Conservation (phyloP, 2,888 invertebrate genomes). For the Aspidapion aeneum region DNA sequence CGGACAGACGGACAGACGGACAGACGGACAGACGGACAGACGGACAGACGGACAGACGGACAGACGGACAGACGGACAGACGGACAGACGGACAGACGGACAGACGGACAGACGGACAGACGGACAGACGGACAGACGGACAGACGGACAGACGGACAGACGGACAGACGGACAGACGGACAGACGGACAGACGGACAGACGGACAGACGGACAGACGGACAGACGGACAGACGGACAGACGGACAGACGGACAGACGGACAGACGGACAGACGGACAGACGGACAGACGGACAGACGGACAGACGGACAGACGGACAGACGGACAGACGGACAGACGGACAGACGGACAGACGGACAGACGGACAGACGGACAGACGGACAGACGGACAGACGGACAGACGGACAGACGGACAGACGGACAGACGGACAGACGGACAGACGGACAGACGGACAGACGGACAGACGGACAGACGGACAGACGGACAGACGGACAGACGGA, state of each 20-base stretch:
- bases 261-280: conserved; percentile 5
- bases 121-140: conserved; percentile 16
- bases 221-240: conserved; percentile 14
- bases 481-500: conserved; percentile 14
- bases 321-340: conserved; percentile 7
- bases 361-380: conserved; percentile 8
- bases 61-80: conserved; percentile 18
- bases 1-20: too few relatives aligned
- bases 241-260: conserved; percentile 4
- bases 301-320: not conserved
- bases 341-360: conserved; percentile 9
- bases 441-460: conserved; percentile 16
- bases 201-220: conserved; percentile 16
- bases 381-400: conserved; percentile 9
- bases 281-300: not conserved
- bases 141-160: conserved; percentile 17
- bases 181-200: conserved; percentile 17
- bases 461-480: conserved; percentile 17
- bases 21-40: conserved; percentile 15
- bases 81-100: conserved; percentile 17
- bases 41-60: conserved; percentile 17
- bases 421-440: conserved; percentile 16
- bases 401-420: conserved; percentile 14
- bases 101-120: conserved; percentile 17
- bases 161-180: conserved; percentile 16